These are phyloP conservation scores for Brachionus rotundiformis DNA, from an alignment of 1,140 invertebrate species.

Conservation along the genomic window DNA sequence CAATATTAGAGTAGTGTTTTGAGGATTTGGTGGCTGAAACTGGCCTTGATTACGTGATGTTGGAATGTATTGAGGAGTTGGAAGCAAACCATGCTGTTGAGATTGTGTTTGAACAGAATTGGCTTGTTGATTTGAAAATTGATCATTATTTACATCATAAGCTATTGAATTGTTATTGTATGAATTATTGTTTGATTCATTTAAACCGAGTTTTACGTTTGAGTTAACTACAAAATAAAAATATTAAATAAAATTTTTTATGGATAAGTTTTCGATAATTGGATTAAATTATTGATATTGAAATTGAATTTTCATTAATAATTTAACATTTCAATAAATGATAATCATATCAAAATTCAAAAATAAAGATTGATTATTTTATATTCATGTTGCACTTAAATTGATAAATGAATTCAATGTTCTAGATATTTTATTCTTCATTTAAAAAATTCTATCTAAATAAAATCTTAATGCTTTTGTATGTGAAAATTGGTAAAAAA, in stretches of 20 bases:
- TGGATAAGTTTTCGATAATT: too few relatives aligned
- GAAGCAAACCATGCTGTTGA: conserved; percentile 11
- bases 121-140: neutral
- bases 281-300: too few relatives aligned
- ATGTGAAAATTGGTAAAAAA: too few relatives aligned
- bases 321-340: neutral
- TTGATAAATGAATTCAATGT: too few relatives aligned
- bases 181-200: conserved; percentile 21
- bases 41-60: neutral
- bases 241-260: too few relatives aligned
- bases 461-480: too few relatives aligned
- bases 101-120: neutral
- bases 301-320: too few relatives aligned
- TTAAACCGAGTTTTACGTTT: neutral
- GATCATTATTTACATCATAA: conserved; percentile 30
- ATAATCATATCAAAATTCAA: too few relatives aligned
- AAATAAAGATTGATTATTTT: too few relatives aligned
- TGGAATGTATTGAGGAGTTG: conserved; percentile 17
- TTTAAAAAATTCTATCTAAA: too few relatives aligned
- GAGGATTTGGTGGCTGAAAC: neutral
- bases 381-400: too few relatives aligned
- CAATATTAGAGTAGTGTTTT: conserved; percentile 30
- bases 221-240: conserved; percentile 4
- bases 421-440: too few relatives aligned
- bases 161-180: conserved; percentile 24